Evolutionary conservation across 2,797 vertebrate genomes (phyloP), one percentile per base, ranked within the genome.

Genomic region (Steatocranus sp.): DNA sequence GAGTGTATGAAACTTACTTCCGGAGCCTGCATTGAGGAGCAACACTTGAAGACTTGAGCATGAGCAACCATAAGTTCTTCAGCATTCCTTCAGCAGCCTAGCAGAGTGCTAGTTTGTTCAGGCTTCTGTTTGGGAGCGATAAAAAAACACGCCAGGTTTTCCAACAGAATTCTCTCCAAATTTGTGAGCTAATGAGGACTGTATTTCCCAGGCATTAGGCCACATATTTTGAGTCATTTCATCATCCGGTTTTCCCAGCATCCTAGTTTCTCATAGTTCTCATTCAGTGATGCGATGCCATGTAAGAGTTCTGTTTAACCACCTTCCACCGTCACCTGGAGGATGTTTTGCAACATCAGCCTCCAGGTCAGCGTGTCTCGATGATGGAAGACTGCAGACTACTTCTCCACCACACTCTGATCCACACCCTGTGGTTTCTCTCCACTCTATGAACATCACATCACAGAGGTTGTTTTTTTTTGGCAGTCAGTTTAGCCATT

Each of bases 351-450:
- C 68, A 49, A 53, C 80, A 79, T 86, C 56, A 61, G 56, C 15
- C 49, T 81, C 20, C 38, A 30, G 58, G 25, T 81, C 61, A 49
- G 8, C 78, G 2, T 30, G 63, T 83, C 32, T 61, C 10, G 17
- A 20, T 79, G 53, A 85, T 49, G 54, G 23, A 51, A 25, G 73
- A 27, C 11, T 48, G 20, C 38, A 56, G 12, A 27, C 56, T 18
- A n/a, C 23, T 38, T 49, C 53, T 51, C 54, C 27, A 46, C 68
- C 70, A 9, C 43, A 7, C 48, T 41, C 20, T 32, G 48, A 41
- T 76, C 70, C 61, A 51, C 86, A 15, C 41, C 63, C 83, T 68
- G 38, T 46, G 7, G 3, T 74, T 82, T 86, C 73, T 50, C 43
- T 18, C 36, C 73, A 38, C 53, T 54, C 53, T 54, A 14, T 27